Percentiles rank a stretch among this genome's conserved stretches.
These are phyloP conservation scores for Tromatobia lineatoria DNA, from an alignment of 2,888 invertebrate genomes.

Conservation along the genomic window DNA sequence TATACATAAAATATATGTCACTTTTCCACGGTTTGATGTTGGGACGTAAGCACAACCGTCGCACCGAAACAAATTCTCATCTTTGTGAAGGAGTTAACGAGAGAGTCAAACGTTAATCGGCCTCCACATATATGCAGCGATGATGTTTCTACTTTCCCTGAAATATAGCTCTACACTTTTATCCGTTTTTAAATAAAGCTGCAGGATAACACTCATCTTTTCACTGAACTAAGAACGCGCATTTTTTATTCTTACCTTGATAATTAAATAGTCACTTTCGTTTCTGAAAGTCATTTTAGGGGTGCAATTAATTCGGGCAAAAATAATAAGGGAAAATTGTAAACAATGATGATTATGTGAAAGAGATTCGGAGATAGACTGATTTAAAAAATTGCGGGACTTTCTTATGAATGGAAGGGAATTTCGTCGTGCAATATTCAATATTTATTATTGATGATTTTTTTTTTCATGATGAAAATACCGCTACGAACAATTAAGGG, in stretches of 20 bases:
- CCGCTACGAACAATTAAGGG: too few species aligned
- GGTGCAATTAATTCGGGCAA: too few species aligned
- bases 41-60: slow-evolving; percentile 22
- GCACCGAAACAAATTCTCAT: slow-evolving; percentile 39
- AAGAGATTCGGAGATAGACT: background rate
- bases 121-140: background rate
- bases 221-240: background rate
- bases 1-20: background rate
- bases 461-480: too few species aligned
- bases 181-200: background rate
- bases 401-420: too few species aligned
- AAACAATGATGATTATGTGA: too few species aligned
- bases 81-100: slow-evolving; percentile 41
- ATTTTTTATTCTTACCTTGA: background rate
- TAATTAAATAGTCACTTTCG: too few species aligned
- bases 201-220: background rate
- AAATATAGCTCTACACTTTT: background rate
- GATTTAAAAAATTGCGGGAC: background rate
- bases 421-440: too few species aligned
- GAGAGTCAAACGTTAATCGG: slow-evolving; percentile 48
- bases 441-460: too few species aligned
- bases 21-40: background rate
- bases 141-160: background rate
- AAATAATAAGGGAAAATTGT: too few species aligned
- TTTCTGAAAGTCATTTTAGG: too few species aligned